Evolutionary conservation across 2,888 invertebrate species (phyloP).

Genomic region (Germaria angustata): DNA sequence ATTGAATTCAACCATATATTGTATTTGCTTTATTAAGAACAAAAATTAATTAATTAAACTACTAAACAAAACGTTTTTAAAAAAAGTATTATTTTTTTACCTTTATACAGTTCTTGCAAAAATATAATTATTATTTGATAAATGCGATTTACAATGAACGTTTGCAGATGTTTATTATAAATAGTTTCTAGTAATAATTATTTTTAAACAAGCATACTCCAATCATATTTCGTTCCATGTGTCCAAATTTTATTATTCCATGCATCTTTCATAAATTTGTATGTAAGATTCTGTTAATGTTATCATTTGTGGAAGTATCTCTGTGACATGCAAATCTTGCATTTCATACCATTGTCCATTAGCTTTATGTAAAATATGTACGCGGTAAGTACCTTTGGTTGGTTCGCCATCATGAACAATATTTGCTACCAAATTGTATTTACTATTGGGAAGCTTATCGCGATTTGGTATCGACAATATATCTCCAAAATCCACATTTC

Average conservation of each 20-base stretch:
- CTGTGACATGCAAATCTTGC: constrained; percentile 98
- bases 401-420: constrained; percentile 99
- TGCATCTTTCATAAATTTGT: constrained; percentile 86
- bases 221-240: background rate
- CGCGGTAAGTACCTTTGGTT: constrained; percentile 94
- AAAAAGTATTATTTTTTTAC: too few relatives aligned
- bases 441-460: constrained; percentile 88
- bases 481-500: constrained; percentile 98
- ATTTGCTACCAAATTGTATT: constrained; percentile 98
- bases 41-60: background rate
- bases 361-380: constrained; percentile 94
- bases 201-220: background rate
- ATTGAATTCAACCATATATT: too few relatives aligned
- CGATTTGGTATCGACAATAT: constrained; percentile 92
- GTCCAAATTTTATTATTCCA: constrained; percentile 64
- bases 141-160: too few relatives aligned
- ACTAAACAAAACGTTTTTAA: too few relatives aligned
- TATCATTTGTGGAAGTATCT: constrained; percentile 99
- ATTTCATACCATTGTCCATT: constrained; percentile 93
- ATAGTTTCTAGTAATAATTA: background rate
- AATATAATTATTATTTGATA: background rate
- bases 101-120: too few relatives aligned
- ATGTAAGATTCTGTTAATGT: constrained; percentile 99
- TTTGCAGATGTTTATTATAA: background rate
- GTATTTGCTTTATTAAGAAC: constrained; percentile 4